phyloP scores from a whole-genome alignment of 2,797 vertebrate species.

The Lepidocolaptes lacrymiger region DNA sequence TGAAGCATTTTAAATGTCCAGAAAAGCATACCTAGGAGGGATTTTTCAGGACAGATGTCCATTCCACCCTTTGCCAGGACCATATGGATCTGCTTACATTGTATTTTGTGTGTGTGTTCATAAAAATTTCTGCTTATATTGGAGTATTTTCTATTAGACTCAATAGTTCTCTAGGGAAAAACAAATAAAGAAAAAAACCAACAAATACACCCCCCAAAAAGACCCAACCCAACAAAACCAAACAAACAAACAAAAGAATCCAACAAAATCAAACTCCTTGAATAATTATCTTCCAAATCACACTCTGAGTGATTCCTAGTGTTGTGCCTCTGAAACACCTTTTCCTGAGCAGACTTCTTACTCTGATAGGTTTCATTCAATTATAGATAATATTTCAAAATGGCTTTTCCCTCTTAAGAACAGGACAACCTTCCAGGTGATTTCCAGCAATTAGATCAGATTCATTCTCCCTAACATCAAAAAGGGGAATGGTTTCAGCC shows the following conservation, averaged over 20 bases:
- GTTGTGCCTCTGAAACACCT: background rate
- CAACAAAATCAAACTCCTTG: background rate
- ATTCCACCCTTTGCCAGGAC: background rate
- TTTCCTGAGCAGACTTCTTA: background rate
- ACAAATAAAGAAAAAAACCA: no score
- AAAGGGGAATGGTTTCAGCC: background rate
- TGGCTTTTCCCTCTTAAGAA: background rate
- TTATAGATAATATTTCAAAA: background rate
- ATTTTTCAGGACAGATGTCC: constrained; percentile 7
- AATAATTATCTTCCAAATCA: background rate
- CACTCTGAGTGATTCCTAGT: background rate
- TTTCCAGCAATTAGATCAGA: background rate
- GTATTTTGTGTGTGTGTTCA: background rate
- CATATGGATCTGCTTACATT: background rate
- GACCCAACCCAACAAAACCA: no score
- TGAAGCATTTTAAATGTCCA: background rate
- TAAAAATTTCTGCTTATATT: background rate
- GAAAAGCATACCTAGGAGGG: background rate
- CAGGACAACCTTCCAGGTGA: background rate
- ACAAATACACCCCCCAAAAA: background rate
- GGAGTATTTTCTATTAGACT: background rate
- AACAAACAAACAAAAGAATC: background rate
- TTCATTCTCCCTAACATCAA: background rate
- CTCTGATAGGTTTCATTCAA: background rate
- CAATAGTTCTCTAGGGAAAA: background rate